Evolutionary conservation across 2,888 invertebrate genomes (phyloP).

Genomic region (Melipona beecheii): DNA sequence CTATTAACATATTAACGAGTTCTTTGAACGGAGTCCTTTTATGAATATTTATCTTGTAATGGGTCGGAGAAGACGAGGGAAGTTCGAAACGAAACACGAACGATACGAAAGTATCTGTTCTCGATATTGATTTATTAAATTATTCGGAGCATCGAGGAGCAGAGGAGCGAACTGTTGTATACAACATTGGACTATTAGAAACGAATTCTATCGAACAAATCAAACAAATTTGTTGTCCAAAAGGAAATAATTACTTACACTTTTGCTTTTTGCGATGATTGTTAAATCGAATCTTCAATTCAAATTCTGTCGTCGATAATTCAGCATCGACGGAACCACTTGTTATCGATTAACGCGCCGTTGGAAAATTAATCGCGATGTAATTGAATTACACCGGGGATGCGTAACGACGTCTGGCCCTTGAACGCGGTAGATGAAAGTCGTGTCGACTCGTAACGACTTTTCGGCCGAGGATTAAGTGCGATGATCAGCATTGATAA

Average conservation of each 20-base stretch:
- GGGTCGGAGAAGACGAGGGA: neutral
- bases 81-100: neutral
- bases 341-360: neutral
- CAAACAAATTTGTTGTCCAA: neutral
- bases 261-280: neutral
- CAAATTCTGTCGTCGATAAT: neutral
- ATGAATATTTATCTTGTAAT: neutral
- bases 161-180: too few species aligned
- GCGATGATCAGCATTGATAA: conserved; percentile 66
- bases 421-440: conserved; percentile 49
- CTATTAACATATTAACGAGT: conserved; percentile 31
- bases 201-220: neutral
- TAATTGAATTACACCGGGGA: conserved; percentile 36
- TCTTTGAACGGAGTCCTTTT: neutral
- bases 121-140: neutral
- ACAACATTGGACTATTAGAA: neutral
- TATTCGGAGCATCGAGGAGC: neutral
- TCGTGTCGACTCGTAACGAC: conserved; percentile 67
- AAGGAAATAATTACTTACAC: neutral
- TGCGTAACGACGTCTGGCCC: conserved; percentile 15
- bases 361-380: conserved; percentile 11
- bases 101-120: neutral
- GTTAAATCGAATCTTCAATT: neutral
- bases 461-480: conserved; percentile 67
- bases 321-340: neutral